A percentile compares a stretch with the other conserved stretches of the same genome.
phyloP scores from a whole-genome alignment of 2,888 invertebrate species.

The Campaea margaritaria region DNA sequence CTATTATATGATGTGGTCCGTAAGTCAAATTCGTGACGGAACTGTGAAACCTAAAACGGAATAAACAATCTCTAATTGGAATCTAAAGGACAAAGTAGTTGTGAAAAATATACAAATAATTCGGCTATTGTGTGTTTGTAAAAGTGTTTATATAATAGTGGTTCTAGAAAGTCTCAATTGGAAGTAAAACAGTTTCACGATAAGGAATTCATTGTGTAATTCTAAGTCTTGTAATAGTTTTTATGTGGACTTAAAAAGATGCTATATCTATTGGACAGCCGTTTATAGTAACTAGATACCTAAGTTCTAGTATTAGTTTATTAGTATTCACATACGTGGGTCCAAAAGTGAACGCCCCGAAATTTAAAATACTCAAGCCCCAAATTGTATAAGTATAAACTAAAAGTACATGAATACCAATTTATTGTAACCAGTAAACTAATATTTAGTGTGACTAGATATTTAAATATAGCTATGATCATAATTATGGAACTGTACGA shows the following conservation, averaged over 20 bases:
- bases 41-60: slow-evolving; percentile 1
- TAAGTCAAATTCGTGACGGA: background rate
- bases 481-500: background rate
- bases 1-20: slow-evolving; percentile 6
- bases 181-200: background rate
- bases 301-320: background rate
- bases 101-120: slow-evolving; percentile 21
- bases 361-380: slow-evolving; percentile 27
- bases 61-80: slow-evolving; percentile 21
- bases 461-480: too few species aligned
- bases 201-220: background rate
- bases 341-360: slow-evolving; percentile 36
- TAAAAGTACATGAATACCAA: too few species aligned
- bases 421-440: slow-evolving; percentile 2
- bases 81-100: slow-evolving; percentile 10
- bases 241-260: background rate
- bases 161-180: background rate
- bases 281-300: background rate
- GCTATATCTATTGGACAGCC: background rate
- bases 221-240: background rate
- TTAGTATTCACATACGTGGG: slow-evolving; percentile 17
- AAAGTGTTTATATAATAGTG: slow-evolving; percentile 13
- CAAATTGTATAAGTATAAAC: slow-evolving; percentile 7
- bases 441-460: too few species aligned
- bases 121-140: slow-evolving; percentile 9